Conservation (phyloP, 2,113 vertebrate genomes). For the Antennarius striatus region DNA sequence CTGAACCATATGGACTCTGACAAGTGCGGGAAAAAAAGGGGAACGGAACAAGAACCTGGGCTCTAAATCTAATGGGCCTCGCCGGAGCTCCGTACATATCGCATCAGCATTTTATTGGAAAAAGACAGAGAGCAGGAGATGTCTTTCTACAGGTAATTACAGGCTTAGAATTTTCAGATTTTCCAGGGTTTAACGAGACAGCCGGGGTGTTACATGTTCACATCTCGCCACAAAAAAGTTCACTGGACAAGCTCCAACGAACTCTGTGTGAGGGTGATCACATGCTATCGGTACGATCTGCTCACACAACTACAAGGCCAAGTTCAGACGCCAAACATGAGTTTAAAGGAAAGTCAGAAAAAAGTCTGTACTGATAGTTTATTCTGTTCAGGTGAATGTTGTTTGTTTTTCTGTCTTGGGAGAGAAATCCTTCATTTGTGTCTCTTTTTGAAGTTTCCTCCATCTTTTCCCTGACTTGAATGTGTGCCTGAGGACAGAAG, state of each 20-base stretch:
- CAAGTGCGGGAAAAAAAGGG: not conserved
- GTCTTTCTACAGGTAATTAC: conserved; percentile 47
- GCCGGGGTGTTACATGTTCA: conserved; percentile 14
- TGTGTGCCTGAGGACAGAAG: too few species aligned
- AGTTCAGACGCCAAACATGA: too few species aligned
- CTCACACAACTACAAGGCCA: too few species aligned
- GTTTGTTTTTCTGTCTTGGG: too few species aligned
- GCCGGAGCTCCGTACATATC: conserved; percentile 6
- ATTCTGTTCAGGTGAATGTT: too few species aligned
- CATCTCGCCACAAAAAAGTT: not conserved
- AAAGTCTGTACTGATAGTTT: too few species aligned
- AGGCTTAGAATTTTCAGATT: conserved; percentile 36
- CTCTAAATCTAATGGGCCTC: not conserved
- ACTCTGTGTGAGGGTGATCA: not conserved
- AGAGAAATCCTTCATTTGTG: too few species aligned
- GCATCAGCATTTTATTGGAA: conserved; percentile 42
- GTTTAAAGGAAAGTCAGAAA: too few species aligned
- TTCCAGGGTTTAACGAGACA: conserved; percentile 19
- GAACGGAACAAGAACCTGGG: too few species aligned
- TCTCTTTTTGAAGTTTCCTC: too few species aligned
- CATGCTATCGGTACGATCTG: not conserved
- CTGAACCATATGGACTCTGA: conserved; percentile 10
- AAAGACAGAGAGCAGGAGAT: conserved; percentile 36
- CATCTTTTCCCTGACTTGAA: too few species aligned
- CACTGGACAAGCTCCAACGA: not conserved